Evolutionary conservation across 2,113 vertebrate genomes (phyloP).

Genomic region (Eudyptes chrysolophus): DNA sequence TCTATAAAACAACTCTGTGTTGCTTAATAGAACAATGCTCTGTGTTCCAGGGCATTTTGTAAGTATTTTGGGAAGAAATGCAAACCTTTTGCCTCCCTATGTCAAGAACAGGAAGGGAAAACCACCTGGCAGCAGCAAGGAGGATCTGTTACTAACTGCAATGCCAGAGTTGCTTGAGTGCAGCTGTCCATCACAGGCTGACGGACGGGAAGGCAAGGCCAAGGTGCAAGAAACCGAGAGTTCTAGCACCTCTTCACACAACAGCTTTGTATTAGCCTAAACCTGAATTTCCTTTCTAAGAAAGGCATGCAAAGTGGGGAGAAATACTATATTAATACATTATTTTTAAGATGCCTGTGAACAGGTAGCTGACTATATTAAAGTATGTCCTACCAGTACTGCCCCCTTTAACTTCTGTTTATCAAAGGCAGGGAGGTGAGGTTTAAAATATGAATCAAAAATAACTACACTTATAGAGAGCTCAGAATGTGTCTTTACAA

Average conservation of each 20-base stretch:
- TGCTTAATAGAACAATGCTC: neutral
- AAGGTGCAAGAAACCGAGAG: neutral
- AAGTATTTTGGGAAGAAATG: neutral
- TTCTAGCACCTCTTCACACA: neutral
- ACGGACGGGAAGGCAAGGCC: neutral
- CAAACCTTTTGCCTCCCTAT: neutral
- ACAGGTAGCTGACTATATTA: neutral
- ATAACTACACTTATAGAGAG: neutral
- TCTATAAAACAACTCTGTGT: rapidly evolving
- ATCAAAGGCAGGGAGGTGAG: neutral
- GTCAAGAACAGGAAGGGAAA: neutral
- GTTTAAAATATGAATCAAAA: neutral
- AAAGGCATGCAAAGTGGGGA: rapidly evolving
- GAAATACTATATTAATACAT: neutral
- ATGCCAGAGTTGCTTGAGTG: neutral
- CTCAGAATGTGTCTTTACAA: neutral
- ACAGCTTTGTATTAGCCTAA: neutral
- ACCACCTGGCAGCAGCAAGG: neutral
- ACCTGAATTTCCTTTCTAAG: neutral
- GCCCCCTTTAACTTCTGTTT: neutral
- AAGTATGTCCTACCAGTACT: neutral
- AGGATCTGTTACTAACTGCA: neutral
- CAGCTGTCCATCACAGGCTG: neutral
- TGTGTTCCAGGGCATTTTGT: neutral
- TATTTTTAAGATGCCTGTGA: neutral